Evolutionary conservation across 2,797 vertebrate species (phyloP).

Genomic region (Loris lydekkerianus): DNA sequence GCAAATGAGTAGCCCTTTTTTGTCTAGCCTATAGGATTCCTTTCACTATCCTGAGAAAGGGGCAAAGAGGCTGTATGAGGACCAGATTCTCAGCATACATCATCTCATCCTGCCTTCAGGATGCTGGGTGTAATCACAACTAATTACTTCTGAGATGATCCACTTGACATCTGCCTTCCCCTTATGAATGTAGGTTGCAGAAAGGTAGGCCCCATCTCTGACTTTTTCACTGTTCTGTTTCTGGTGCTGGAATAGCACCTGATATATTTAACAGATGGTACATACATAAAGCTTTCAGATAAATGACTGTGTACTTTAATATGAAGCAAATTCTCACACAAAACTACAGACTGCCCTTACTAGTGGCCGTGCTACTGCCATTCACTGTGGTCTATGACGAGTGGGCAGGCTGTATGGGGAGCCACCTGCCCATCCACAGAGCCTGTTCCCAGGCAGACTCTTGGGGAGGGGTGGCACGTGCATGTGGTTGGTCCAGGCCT

Average conservation of each 20-base stretch:
- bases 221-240: neutral
- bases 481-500: neutral
- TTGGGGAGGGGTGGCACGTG: neutral
- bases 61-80: neutral
- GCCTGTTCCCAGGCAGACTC: neutral
- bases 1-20: neutral
- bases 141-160: neutral
- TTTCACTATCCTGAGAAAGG: neutral
- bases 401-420: neutral
- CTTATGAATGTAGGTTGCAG: neutral
- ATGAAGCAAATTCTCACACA: neutral
- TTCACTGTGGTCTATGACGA: neutral
- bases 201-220: neutral
- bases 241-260: neutral
- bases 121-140: neutral
- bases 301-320: neutral
- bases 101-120: neutral
- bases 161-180: neutral
- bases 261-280: neutral
- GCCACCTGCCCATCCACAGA: neutral
- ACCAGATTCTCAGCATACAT: rapidly evolving
- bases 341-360: rapidly evolving
- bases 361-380: neutral
- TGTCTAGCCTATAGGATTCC: neutral
- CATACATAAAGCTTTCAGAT: rapidly evolving